Percentiles rank a stretch among this genome's conserved stretches.
Conservation (phyloP, 2,797 vertebrate genomes). For the Ibycter americanus region DNA sequence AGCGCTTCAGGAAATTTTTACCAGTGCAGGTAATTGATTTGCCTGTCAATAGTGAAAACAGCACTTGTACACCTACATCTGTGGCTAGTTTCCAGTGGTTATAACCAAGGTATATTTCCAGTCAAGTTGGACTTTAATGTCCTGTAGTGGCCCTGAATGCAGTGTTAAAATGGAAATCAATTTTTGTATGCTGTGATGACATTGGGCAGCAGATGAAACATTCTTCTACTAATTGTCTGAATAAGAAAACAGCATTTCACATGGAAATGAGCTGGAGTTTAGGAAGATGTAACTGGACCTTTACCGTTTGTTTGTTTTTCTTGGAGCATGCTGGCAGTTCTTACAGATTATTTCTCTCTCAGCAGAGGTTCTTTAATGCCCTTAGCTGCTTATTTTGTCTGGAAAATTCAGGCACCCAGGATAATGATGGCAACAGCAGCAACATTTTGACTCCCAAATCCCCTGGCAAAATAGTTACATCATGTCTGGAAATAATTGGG, state of each 20-base stretch:
- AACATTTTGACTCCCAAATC: constrained; percentile 62
- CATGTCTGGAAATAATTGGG: constrained; percentile 64
- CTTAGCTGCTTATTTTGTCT: constrained; percentile 58
- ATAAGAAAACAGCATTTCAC: constrained; percentile 6
- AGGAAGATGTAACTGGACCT: not conserved
- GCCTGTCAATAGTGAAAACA: not conserved
- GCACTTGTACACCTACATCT: not conserved
- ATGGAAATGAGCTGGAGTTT: constrained; percentile 2
- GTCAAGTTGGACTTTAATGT: not conserved
- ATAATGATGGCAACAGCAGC: constrained; percentile 8
- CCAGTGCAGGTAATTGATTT: not conserved
- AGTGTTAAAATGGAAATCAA: not conserved
- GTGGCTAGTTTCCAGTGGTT: not conserved
- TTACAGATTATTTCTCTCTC: constrained; percentile 26
- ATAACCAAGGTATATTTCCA: not conserved
- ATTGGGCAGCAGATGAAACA: not conserved
- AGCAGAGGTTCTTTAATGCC: constrained; percentile 20
- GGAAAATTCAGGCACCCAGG: constrained; percentile 63
- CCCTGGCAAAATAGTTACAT: constrained; percentile 56
- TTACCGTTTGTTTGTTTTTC: constrained; percentile 47
- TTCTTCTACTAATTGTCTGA: constrained; percentile 38
- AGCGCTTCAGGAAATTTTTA: not conserved
- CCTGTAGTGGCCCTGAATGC: not conserved
- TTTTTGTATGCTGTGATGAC: not conserved
- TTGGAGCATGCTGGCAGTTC: constrained; percentile 29